These are phyloP conservation scores for Rhagonycha fulva DNA, from an alignment of 2,888 invertebrate species.

Conservation along the genomic window DNA sequence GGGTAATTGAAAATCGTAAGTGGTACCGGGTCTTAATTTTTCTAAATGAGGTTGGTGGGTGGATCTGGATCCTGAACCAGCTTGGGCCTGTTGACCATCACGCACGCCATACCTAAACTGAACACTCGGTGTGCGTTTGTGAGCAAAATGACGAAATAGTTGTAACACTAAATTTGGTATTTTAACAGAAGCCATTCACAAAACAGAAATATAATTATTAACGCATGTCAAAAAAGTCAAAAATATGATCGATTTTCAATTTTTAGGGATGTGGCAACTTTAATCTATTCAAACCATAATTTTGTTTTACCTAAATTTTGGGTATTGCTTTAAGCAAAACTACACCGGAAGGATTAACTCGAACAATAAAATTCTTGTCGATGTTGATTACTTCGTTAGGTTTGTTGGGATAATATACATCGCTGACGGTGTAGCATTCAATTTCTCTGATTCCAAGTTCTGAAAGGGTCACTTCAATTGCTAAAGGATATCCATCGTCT, in stretches of 20 bases:
- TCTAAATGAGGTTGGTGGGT: background rate
- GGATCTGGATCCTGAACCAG: background rate
- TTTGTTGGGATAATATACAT: constrained; percentile 36
- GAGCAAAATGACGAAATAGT: background rate
- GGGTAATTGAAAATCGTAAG: background rate
- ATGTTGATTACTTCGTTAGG: constrained; percentile 4
- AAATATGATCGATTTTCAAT: constrained; percentile 3
- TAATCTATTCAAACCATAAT: background rate
- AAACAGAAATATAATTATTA: background rate
- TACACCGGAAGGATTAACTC: constrained; percentile 37
- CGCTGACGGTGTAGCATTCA: constrained; percentile 49
- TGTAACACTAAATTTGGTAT: background rate
- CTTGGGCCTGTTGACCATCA: background rate
- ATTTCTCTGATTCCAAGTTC: constrained; percentile 47
- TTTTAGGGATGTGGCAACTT: background rate
- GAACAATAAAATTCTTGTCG: constrained; percentile 25
- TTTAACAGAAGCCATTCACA: background rate
- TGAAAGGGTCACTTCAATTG: constrained; percentile 46
- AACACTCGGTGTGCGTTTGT: background rate
- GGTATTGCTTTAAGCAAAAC: constrained; percentile 9
- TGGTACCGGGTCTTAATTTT: background rate
- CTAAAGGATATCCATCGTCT: constrained; percentile 55
- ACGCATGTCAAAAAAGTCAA: background rate
- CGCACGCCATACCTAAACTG: background rate
- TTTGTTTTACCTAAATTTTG: background rate